Evolutionary conservation across 2,888 invertebrate genomes (phyloP).

Genomic region (Hipparchia semele): DNA sequence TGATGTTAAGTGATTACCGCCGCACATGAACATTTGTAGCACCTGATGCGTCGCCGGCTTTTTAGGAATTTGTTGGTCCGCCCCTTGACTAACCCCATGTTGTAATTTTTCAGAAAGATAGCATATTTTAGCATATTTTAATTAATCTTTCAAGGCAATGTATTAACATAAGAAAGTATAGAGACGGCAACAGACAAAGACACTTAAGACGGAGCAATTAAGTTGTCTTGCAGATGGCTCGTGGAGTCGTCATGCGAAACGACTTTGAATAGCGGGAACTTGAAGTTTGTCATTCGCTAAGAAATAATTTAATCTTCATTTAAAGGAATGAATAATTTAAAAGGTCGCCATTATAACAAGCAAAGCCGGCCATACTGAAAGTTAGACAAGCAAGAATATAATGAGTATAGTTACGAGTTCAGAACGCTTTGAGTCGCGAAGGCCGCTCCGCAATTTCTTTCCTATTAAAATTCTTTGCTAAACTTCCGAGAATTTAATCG

Average conservation of each 20-base stretch:
- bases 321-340: conserved; percentile 41
- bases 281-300: conserved; percentile 38
- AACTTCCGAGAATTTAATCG: conserved; percentile 60
- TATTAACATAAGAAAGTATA: conserved; percentile 9
- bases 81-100: no score
- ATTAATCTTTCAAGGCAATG: background rate
- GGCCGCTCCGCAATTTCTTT: conserved; percentile 64
- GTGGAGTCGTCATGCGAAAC: conserved; percentile 31
- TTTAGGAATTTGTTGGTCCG: no score
- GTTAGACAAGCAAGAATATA: conserved; percentile 41
- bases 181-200: conserved; percentile 9
- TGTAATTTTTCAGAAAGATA: background rate
- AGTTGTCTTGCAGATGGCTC: conserved; percentile 34
- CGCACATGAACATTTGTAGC: no score
- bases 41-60: no score
- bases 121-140: background rate
- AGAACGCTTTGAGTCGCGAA: conserved; percentile 65
- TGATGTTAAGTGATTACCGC: no score
- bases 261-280: conserved; percentile 35
- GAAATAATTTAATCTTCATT: conserved; percentile 41
- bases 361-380: conserved; percentile 36
- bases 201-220: conserved; percentile 36
- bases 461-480: conserved; percentile 74
- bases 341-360: conserved; percentile 37
- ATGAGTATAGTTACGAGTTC: conserved; percentile 60